Evolutionary conservation across 2,797 vertebrate species (phyloP), one percentile per base, ranked within the genome.

Genomic region (Sebastes oblongus): DNA sequence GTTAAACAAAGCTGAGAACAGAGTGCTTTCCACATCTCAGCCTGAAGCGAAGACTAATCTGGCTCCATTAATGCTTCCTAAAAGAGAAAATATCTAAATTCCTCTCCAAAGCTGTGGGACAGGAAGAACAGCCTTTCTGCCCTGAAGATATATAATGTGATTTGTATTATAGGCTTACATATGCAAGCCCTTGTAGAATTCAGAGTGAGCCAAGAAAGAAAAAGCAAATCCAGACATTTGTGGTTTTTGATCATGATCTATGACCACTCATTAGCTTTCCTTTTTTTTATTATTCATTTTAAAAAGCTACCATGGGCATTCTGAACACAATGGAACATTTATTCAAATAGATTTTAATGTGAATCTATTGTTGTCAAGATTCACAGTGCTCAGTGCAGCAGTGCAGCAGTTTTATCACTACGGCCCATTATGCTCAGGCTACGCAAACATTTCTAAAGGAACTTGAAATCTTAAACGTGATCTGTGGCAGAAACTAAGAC

Each of bases 1-100:
- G 90, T 94, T 93, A 84, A 93, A 93, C 88, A 94, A 92, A 91
- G 85, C 83, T 34, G 46, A 83, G 89, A 89, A 90, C 80, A 77
- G 87, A 84, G 83, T 81, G 89, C 75, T 89, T 89, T 87, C 75
- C 69, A 85, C 79, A 67, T 87, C 46, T 79, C 30, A 42, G 91
- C 94, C 92, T 77, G 52, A 60, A 93, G 94, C 90, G 36, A 77
- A 88, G 66, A 90, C 65, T 93, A 80, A 88, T 94, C 84, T 83
- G 81, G 66, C 75, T 86, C 83, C 82, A 89, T 91, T 92, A 95
- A 91, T 75, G 83, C 77, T 74, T 91, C 80, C 80, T 75, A 56
- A 89, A 89, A 86, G 65, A 82, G 65, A 88, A 84, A 84, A 89
- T 66, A 84, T 83, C 82, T 81, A 50, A 75, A 86, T 86, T 86